phyloP scores from a whole-genome alignment of 2,888 invertebrate species.

The Galerucella calmariensis region DNA sequence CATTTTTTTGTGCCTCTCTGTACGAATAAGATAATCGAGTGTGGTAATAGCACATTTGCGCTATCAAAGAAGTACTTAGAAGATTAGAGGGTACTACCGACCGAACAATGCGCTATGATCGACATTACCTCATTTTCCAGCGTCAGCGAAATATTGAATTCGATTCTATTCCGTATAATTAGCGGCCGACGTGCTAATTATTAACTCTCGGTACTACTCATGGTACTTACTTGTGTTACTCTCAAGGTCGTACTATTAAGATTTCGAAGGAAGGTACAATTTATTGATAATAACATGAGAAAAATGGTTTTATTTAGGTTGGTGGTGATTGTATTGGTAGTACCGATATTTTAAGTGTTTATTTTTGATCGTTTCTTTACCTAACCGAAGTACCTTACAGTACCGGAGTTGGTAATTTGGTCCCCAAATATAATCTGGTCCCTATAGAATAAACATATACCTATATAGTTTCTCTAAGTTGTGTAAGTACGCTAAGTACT shows the following conservation, averaged over 20 bases:
- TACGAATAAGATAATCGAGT: conserved; percentile 46
- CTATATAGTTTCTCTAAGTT: too few relatives aligned
- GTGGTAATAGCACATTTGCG: conserved; percentile 55
- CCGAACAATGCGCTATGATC: conserved; percentile 42
- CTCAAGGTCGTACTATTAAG: conserved; percentile 9
- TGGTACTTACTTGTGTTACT: conserved; percentile 13
- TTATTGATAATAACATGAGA: background rate
- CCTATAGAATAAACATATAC: too few relatives aligned
- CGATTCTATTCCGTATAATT: conserved; percentile 33
- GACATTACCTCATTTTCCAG: conserved; percentile 43
- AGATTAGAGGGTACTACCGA: conserved; percentile 39
- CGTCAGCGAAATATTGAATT: conserved; percentile 38
- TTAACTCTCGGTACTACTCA: conserved; percentile 4
- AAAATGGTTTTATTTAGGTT: background rate
- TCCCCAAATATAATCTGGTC: too few relatives aligned
- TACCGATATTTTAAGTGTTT: background rate
- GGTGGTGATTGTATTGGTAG: background rate
- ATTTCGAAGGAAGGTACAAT: background rate
- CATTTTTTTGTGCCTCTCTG: background rate
- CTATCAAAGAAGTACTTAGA: conserved; percentile 30
- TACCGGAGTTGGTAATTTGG: too few relatives aligned
- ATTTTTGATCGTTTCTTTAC: too few relatives aligned
- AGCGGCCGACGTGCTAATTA: conserved; percentile 29
- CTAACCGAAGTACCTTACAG: too few relatives aligned
- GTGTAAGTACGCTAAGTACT: too few relatives aligned